phyloP scores from a whole-genome alignment of 2,888 invertebrate genomes.

The Pseudolycoriella hygida region DNA sequence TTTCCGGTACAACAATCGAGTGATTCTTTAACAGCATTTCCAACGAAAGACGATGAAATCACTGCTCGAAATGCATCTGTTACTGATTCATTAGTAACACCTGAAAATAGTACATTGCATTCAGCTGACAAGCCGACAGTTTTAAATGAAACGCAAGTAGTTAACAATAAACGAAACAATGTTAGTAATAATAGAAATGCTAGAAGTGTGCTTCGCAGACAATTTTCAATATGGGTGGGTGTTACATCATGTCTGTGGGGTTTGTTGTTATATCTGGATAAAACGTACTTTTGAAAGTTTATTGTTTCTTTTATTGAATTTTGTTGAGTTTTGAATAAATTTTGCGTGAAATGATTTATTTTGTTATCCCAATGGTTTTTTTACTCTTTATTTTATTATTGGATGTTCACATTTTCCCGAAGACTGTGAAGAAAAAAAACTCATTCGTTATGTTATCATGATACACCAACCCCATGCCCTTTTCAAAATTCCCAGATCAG shows the following conservation, averaged over 20 bases:
- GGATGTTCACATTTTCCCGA: neutral
- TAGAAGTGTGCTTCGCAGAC: constrained; percentile 32
- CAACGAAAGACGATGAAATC: too few relatives aligned
- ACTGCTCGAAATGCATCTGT: too few relatives aligned
- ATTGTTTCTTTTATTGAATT: constrained; percentile 1
- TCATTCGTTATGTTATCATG: too few relatives aligned
- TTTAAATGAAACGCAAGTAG: neutral
- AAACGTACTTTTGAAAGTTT: constrained; percentile 34
- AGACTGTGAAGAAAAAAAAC: too few relatives aligned
- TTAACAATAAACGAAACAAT: neutral
- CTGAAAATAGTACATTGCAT: too few relatives aligned
- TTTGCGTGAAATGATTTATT: neutral
- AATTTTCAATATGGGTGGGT: constrained; percentile 70
- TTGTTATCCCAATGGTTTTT: neutral
- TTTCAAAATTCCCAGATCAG: too few relatives aligned
- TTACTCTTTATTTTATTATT: neutral
- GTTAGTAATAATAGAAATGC: constrained; percentile 5
- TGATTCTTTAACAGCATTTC: neutral
- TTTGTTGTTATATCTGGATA: constrained; percentile 53
- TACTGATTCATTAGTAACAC: too few relatives aligned
- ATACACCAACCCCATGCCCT: too few relatives aligned
- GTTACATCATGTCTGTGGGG: constrained; percentile 83
- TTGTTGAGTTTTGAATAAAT: neutral
- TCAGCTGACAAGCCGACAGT: too few relatives aligned
- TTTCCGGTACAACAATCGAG: neutral